phyloP scores from a whole-genome alignment of 2,888 invertebrate species.

The Drosophila falleni region DNA sequence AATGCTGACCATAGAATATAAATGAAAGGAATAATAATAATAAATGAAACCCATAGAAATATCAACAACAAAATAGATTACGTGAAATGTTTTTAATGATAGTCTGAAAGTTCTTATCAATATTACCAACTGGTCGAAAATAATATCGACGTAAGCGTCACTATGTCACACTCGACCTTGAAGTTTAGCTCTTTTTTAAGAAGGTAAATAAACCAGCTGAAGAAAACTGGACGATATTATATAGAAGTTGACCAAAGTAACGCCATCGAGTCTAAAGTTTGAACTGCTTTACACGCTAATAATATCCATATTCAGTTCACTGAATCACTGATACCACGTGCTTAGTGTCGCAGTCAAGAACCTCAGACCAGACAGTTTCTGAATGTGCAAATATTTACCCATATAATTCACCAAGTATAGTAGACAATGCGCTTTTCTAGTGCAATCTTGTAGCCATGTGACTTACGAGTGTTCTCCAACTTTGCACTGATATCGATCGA shows the following conservation, averaged over 20 bases:
- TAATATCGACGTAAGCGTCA: slow-evolving; percentile 10
- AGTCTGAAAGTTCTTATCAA: slow-evolving; percentile 16
- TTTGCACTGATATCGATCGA: slow-evolving; percentile 17
- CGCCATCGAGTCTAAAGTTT: slow-evolving; percentile 53
- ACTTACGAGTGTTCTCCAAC: slow-evolving; percentile 12
- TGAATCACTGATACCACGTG: slow-evolving; percentile 71
- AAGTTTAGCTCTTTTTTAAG: slow-evolving; percentile 1
- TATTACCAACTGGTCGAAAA: slow-evolving; percentile 25
- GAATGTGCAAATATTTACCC: slow-evolving; percentile 47
- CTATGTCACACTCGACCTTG: slow-evolving; percentile 39
- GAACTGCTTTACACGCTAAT: slow-evolving; percentile 9
- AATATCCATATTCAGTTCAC: slow-evolving; percentile 50
- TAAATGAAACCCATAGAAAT: slow-evolving; percentile 3
- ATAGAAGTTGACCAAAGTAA: slow-evolving; percentile 22
- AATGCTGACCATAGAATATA: slow-evolving; percentile 28
- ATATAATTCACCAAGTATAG: slow-evolving; percentile 10
- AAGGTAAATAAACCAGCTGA: slow-evolving; percentile 4
- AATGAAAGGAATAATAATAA: slow-evolving; percentile 14
- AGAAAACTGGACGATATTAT: background rate
- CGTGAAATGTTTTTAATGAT: slow-evolving; percentile 39
- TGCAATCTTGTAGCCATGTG: slow-evolving; percentile 38
- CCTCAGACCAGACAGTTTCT: slow-evolving; percentile 25
- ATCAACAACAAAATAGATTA: slow-evolving; percentile 42
- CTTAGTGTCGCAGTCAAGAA: slow-evolving; percentile 28
- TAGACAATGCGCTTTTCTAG: slow-evolving; percentile 39